Evolutionary conservation across 1,140 invertebrate genomes (phyloP).

Genomic region (Augochlora pura): DNA sequence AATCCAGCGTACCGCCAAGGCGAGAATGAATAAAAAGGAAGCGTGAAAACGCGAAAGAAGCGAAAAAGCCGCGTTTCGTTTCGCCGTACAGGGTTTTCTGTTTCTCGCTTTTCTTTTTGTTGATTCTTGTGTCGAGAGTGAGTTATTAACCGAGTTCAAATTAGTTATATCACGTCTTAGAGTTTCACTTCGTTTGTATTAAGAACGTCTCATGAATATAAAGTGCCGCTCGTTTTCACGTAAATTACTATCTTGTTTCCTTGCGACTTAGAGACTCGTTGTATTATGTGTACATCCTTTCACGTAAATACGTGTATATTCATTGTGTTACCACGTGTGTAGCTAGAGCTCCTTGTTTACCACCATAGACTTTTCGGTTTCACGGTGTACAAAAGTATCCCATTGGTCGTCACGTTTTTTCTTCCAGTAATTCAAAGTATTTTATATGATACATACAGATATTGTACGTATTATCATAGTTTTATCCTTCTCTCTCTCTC

Average conservation of each 20-base stretch:
- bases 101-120: constrained; percentile 7
- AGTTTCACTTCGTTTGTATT: constrained; percentile 28
- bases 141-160: constrained; percentile 30
- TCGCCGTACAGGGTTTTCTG: constrained; percentile 7
- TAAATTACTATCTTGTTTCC: constrained; percentile 24
- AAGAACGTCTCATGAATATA: constrained; percentile 21
- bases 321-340: constrained; percentile 11
- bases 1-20: constrained; percentile 39
- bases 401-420: constrained; percentile 8
- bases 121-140: constrained; percentile 4
- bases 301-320: constrained; percentile 2
- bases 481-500: too few species aligned
- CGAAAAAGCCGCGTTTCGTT: constrained; percentile 12
- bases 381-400: constrained; percentile 9
- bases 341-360: constrained; percentile 11
- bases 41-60: too few species aligned
- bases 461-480: too few species aligned
- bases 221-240: constrained; percentile 20
- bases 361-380: neutral
- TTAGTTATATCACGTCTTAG: constrained; percentile 16
- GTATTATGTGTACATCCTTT: neutral
- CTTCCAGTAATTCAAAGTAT: constrained; percentile 9
- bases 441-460: neutral
- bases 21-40: too few species aligned
- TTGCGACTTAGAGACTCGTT: constrained; percentile 28